Base-by-base conservation (phyloP, 2,113 vertebrate species). In the Lophochroa leadbeateri region DNA sequence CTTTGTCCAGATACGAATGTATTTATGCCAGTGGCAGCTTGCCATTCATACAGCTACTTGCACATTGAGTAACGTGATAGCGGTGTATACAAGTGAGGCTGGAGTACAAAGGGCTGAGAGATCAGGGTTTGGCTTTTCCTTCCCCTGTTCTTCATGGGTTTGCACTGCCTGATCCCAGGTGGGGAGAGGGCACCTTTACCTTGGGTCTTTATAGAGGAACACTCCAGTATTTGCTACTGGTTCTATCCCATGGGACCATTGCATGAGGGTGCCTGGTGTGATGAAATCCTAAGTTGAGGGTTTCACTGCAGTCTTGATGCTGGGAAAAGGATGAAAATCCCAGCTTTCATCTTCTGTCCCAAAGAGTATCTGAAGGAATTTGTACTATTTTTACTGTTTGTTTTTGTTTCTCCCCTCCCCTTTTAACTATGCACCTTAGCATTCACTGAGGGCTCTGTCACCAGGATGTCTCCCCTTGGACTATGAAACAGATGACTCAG, bases 401-500 rank as follows among this genome's bases (percentile, higher is more conserved):
- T 96, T 97, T 97, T 97, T 91, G 89, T 95, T 95, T 94, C 93
- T 95, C 94, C 95, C 94, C 96, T 97, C 94, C 95, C 89, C 96
- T 96, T 94, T 86, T 95, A 97, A 79, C 93, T 95, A 94, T 92
- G 89, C 89, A 96, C 96, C 96, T 96, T 92, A 84, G 88, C 50
- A 17, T 94, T 95, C 88, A 77, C 93, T 64, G 64, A n/a, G 86
- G 90, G 86, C 77, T 83, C 74, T 76, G 86, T 92, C 90, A 75
- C 86, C 65, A 86, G 96, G 92, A 61, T 82, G 75, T 86, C 88
- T 94, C 91, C 90, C 33, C 60, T 90, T 93, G 95, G 95, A 95
- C 96, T 94, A 86, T 93, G 96, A 94, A 96, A 95, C 61, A 84
- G 95, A 95, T 96, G 91, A 93, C 76, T 96, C 92, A 88, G 94